Percentiles rank a stretch among this genome's conserved stretches.
Conservation (phyloP, 2,113 vertebrate genomes). For the Cervus canadensis region DNA sequence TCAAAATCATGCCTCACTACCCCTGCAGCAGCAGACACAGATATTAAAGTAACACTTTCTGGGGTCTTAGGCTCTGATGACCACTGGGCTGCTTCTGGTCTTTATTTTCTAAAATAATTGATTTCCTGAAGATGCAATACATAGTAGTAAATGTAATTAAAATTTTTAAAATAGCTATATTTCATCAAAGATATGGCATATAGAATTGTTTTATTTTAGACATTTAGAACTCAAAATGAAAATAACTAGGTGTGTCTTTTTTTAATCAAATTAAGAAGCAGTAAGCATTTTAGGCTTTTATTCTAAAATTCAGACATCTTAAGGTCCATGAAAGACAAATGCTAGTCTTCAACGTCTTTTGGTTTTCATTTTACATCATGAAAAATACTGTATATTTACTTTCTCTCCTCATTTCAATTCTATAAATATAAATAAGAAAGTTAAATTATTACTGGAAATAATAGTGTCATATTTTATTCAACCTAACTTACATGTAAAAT, state of each 20-base stretch:
- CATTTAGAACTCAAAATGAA: neutral
- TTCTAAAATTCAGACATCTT: neutral
- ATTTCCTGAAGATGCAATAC: neutral
- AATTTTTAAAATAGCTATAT: neutral
- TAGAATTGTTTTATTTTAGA: slow-evolving; percentile 8
- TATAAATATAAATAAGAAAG: slow-evolving; percentile 18
- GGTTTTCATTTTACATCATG: neutral
- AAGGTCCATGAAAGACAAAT: neutral
- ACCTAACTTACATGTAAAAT: slow-evolving; percentile 11
- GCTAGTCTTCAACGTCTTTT: neutral
- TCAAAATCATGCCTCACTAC: neutral
- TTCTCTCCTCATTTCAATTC: neutral
- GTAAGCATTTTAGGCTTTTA: neutral
- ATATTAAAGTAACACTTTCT: neutral
- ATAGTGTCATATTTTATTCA: neutral
- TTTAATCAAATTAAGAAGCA: slow-evolving; percentile 1
- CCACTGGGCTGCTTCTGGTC: neutral
- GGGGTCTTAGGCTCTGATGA: neutral
- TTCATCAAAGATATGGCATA: neutral
- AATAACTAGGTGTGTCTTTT: neutral
- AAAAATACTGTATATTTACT: neutral
- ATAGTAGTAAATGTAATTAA: neutral
- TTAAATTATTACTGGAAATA: neutral
- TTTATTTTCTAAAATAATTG: slow-evolving; percentile 37
- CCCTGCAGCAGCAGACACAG: neutral